Conservation (phyloP, 2,888 invertebrate species). For the Eilema depressum region DNA sequence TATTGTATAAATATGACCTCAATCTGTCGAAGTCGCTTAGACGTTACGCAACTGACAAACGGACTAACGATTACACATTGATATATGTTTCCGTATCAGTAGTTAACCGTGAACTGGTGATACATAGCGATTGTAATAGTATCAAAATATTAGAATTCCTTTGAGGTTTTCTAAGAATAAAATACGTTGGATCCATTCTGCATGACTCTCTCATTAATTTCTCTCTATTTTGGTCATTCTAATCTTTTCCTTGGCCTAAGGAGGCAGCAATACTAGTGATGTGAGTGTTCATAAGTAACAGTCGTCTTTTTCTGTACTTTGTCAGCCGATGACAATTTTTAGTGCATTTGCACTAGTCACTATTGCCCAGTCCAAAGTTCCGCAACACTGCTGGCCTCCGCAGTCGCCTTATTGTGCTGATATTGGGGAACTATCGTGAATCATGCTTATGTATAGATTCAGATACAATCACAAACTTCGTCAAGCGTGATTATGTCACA, state of each 20-base stretch:
- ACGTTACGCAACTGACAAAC: slow-evolving; percentile 4
- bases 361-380: too few species aligned
- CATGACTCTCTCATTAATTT: neutral
- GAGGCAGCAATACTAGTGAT: neutral
- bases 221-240: neutral
- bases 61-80: neutral
- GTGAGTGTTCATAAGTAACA: too few species aligned
- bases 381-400: too few species aligned
- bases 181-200: neutral
- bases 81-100: slow-evolving; percentile 1
- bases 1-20: slow-evolving; percentile 1
- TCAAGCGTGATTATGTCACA: too few species aligned
- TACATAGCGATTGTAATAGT: neutral
- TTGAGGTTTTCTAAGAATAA: neutral
- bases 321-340: too few species aligned
- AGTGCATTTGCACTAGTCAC: too few species aligned
- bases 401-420: too few species aligned
- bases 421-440: too few species aligned
- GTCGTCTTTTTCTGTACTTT: too few species aligned
- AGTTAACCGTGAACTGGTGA: neutral
- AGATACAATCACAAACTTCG: too few species aligned
- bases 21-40: slow-evolving; percentile 2
- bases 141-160: neutral
- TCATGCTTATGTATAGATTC: too few species aligned
- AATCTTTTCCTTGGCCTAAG: neutral